Conservation (phyloP, 2,797 vertebrate genomes). For the Malacoctenus gilli region DNA sequence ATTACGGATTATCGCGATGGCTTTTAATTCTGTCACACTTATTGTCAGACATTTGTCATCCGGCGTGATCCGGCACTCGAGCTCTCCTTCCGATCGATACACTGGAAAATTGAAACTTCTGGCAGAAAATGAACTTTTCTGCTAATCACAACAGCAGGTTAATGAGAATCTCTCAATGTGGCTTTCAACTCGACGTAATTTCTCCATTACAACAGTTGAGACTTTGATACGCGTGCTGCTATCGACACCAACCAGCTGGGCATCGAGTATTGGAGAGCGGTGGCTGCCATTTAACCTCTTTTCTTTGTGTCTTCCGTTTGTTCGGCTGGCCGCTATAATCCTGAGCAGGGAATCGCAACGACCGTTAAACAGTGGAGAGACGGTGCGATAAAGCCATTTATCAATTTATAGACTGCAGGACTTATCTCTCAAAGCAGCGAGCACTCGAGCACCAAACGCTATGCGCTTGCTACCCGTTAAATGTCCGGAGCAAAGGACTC, state of each 20-base stretch:
- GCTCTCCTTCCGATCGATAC: background rate
- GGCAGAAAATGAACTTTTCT: background rate
- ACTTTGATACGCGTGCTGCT: conserved; percentile 5
- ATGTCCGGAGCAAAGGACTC: conserved; percentile 19
- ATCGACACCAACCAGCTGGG: conserved; percentile 20
- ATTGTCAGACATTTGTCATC: background rate
- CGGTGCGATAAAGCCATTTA: conserved; percentile 40
- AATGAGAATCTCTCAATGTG: conserved; percentile 1
- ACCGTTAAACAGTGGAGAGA: conserved; percentile 36
- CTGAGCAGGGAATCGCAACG: conserved; percentile 26
- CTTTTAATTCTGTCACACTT: conserved; percentile 12
- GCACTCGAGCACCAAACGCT: conserved; percentile 35
- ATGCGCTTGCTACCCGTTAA: conserved; percentile 24
- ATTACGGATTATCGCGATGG: conserved; percentile 24
- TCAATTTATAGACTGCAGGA: conserved; percentile 43
- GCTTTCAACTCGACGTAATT: conserved; percentile 4
- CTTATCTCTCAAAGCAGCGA: conserved; percentile 33
- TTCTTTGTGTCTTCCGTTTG: conserved; percentile 5
- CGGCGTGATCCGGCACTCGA: background rate
- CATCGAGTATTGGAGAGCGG: conserved; percentile 3
- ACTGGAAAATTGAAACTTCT: background rate
- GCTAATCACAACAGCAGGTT: background rate
- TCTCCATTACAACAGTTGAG: background rate
- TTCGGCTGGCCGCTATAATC: conserved; percentile 23
- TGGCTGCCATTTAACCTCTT: conserved; percentile 3